phyloP scores from a whole-genome alignment of 2,113 vertebrate genomes.

The Oenanthe melanoleuca region DNA sequence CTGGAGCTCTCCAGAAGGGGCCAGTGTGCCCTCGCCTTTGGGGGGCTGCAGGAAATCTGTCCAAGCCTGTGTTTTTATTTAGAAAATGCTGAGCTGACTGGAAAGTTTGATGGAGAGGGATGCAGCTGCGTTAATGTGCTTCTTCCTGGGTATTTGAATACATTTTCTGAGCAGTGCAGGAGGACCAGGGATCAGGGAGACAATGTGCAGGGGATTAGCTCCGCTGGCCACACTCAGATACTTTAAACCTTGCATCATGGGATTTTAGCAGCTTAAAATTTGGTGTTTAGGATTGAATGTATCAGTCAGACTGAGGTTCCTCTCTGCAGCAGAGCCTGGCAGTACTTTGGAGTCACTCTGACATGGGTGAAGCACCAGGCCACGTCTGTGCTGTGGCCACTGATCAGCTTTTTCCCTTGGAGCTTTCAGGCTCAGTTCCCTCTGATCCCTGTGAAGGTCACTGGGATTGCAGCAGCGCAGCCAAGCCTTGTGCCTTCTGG shows the following conservation, averaged over 20 bases:
- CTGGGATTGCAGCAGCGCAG: background rate
- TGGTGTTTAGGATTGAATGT: background rate
- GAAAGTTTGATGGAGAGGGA: slow-evolving; percentile 50
- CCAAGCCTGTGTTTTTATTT: background rate
- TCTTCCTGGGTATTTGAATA: background rate
- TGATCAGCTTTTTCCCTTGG: background rate
- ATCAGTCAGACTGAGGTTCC: background rate
- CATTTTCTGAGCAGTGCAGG: background rate
- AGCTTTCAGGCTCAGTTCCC: background rate
- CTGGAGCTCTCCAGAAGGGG: slow-evolving; percentile 20
- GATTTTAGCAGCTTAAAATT: background rate
- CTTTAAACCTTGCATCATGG: background rate
- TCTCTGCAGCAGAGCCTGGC: background rate
- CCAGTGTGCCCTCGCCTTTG: background rate
- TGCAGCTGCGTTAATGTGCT: background rate
- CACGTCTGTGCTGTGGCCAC: background rate
- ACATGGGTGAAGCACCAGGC: background rate
- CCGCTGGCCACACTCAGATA: background rate
- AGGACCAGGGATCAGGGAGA: background rate
- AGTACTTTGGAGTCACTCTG: background rate
- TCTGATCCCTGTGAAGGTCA: slow-evolving; percentile 25
- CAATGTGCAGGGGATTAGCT: background rate
- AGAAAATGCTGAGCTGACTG: slow-evolving; percentile 53
- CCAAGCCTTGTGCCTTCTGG: background rate
- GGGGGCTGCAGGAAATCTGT: background rate